Evolutionary conservation across 2,888 invertebrate species (phyloP), one percentile per base, ranked within the genome.

Genomic region (Orgyia antiqua): DNA sequence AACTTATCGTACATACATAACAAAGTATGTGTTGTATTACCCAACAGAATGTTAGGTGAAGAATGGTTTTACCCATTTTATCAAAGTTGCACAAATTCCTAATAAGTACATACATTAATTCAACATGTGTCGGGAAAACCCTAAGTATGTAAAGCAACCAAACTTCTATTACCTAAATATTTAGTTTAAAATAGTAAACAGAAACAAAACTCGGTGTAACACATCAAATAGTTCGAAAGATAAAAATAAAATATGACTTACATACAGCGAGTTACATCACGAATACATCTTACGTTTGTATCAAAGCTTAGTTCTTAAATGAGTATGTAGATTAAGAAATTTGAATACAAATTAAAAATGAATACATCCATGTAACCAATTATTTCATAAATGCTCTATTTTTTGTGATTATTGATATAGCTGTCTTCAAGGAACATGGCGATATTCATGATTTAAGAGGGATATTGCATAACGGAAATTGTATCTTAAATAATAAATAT

Each of bases 41-140:
- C 20, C 8, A 1, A 18, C 4, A 6, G 4, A 17, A 10, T 18
- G n/a, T 12, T 20, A 9, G n/a, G 11, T 9, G 20, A 32, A 18
- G 31, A 33, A n/a, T 37, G 49, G 52, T 43, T 32, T 39, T 38
- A 48, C 53, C 52, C 49, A 29, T 19, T 23, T 51, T 44, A 36
- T 31, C 34, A 32, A 37, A 43, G 29, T 13, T 33, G 27, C 13
- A 37, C 36, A 27, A 35, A 42, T 48, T 33, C 30, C 29, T 29
- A 34, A 32, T n/a, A n/a, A n/a, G n/a, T n/a, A n/a, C n/a, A n/a
- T 32, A 20, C 47, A 34, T 47, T 42, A 31, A 34, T 35, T 47
- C 51, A 51, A 47, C 34, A 20, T 20, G 9, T 20, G 20, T 20
- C 20, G 20, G 2, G 4, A n/a, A 20, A 20, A 20, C 20, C 20